phyloP scores from a whole-genome alignment of 2,888 invertebrate species.

The Pyrochroa serraticornis region DNA sequence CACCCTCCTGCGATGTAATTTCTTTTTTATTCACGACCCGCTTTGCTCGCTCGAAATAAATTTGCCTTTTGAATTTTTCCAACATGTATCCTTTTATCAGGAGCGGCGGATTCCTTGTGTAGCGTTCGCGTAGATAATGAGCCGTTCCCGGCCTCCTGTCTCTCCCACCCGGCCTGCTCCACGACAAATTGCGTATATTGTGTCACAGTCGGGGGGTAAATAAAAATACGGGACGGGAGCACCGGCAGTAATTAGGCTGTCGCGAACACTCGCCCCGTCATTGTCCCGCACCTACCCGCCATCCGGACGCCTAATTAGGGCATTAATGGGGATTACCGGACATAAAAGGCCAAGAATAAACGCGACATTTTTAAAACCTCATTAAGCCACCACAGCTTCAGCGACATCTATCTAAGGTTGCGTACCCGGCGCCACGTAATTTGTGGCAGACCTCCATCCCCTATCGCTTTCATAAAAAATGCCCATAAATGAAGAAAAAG shows the following conservation, averaged over 20 bases:
- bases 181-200: constrained; percentile 58
- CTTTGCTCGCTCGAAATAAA: constrained; percentile 45
- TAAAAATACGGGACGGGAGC: constrained; percentile 52
- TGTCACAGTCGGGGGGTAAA: constrained; percentile 55
- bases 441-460: too few relatives aligned
- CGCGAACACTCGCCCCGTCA: constrained; percentile 57
- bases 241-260: constrained; percentile 61
- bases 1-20: constrained; percentile 49
- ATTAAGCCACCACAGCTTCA: too few relatives aligned
- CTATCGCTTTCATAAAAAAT: too few relatives aligned
- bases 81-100: constrained; percentile 54
- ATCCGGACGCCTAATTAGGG: constrained; percentile 15
- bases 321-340: constrained; percentile 9
- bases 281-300: constrained; percentile 17
- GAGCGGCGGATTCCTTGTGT: constrained; percentile 29
- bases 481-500: too few relatives aligned
- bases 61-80: constrained; percentile 55
- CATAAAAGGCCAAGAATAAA: not conserved
- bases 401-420: too few relatives aligned
- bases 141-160: constrained; percentile 33
- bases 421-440: too few relatives aligned
- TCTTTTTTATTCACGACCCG: constrained; percentile 46
- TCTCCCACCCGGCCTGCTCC: constrained; percentile 27
- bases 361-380: too few relatives aligned
- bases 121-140: constrained; percentile 46